Evolutionary conservation across 2,113 vertebrate genomes (phyloP).

Genomic region (Paedocypris sp.): DNA sequence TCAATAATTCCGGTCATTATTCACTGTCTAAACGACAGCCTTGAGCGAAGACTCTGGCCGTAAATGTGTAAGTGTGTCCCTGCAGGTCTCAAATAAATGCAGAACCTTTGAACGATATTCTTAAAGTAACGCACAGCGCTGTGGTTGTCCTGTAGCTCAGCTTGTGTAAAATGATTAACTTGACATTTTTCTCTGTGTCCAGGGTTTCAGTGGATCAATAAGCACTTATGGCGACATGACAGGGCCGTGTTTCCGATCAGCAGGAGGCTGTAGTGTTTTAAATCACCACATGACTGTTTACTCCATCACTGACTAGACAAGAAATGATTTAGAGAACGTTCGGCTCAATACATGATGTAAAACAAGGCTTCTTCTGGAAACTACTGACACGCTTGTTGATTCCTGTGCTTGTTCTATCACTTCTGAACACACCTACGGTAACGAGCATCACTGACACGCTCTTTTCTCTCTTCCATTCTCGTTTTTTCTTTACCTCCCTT

Average conservation of each 20-base stretch:
- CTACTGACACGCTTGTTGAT: neutral
- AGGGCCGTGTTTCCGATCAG: neutral
- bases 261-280: neutral
- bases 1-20: neutral
- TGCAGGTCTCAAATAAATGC: too few relatives aligned
- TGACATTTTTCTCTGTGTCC: conserved; percentile 39
- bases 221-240: conserved; percentile 29
- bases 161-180: conserved; percentile 32
- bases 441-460: neutral
- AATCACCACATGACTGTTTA: neutral
- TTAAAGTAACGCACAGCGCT: neutral
- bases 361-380: neutral
- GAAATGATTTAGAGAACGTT: neutral
- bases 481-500: too few relatives aligned
- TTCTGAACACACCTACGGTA: neutral
- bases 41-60: too few relatives aligned
- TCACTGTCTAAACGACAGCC: too few relatives aligned
- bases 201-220: conserved; percentile 35
- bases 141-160: conserved; percentile 14
- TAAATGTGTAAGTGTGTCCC: too few relatives aligned
- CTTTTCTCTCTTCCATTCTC: too few relatives aligned
- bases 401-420: neutral
- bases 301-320: neutral
- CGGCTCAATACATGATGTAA: neutral
- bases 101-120: too few relatives aligned